These are phyloP conservation scores for Macrotus californicus DNA, from an alignment of 2,113 vertebrate genomes.

Conservation along the genomic window DNA sequence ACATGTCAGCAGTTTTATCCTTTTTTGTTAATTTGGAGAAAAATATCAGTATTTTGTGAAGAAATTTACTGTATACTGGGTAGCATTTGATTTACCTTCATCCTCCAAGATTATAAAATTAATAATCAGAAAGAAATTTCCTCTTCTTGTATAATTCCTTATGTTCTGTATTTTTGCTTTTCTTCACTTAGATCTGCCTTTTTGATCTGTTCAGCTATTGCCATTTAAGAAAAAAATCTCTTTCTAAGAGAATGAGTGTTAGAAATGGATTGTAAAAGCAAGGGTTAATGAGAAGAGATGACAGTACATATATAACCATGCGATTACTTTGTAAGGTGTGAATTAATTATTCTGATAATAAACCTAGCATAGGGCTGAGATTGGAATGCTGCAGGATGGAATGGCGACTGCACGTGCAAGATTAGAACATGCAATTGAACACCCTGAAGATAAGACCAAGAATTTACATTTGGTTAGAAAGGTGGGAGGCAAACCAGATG, in stretches of 20 bases:
- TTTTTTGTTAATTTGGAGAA: not conserved
- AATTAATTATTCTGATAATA: not conserved
- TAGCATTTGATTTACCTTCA: not conserved
- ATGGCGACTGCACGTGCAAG: not conserved
- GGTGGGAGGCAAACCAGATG: not conserved
- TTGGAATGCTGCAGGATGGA: not conserved
- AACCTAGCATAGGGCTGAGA: not conserved
- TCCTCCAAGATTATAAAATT: not conserved
- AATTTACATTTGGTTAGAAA: not conserved
- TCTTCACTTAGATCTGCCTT: not conserved
- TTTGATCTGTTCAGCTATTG: not conserved
- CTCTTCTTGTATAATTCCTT: not conserved
- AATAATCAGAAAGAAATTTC: not conserved
- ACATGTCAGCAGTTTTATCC: not conserved
- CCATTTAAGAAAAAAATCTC: not conserved
- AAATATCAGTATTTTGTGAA: not conserved
- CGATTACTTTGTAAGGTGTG: not conserved
- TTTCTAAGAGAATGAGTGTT: not conserved
- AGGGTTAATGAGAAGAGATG: conserved; percentile 9
- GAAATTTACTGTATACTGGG: not conserved
- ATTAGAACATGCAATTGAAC: not conserved
- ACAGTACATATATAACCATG: not conserved
- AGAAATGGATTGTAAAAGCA: conserved; percentile 23
- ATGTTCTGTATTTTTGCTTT: not conserved
- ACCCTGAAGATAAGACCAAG: not conserved